Percentiles rank a stretch among this genome's conserved stretches.
Evolutionary conservation across 2,113 vertebrate species (phyloP).

Genomic region (Phalacrocorax aristotelis): DNA sequence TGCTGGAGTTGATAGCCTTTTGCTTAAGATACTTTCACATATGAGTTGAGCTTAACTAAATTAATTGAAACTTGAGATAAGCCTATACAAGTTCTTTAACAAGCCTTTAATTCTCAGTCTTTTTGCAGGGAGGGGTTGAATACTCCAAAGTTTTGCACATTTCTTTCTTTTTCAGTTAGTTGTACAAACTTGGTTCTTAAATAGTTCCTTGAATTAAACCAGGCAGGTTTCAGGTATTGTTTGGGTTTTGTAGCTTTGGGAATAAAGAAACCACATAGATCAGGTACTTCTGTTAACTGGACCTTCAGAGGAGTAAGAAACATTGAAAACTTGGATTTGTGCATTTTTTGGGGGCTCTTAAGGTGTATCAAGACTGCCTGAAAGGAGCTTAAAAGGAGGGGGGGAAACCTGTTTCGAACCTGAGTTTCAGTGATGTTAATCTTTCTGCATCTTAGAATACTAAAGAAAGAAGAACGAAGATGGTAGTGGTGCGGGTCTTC

Average conservation of each 20-base stretch:
- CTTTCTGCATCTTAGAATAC: neutral
- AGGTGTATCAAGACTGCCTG: neutral
- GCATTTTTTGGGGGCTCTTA: neutral
- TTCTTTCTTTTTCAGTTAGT: neutral
- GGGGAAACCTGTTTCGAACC: neutral
- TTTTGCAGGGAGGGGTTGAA: neutral
- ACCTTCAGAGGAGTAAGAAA: neutral
- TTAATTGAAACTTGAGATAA: neutral
- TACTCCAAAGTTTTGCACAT: neutral
- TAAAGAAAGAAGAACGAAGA: neutral
- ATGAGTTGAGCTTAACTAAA: neutral
- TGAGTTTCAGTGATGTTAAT: neutral
- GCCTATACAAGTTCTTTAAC: neutral
- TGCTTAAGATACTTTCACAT: neutral
- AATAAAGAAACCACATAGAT: neutral
- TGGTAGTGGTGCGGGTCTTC: fast-evolving
- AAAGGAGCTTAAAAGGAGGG: neutral
- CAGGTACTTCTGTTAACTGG: neutral
- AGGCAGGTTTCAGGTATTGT: neutral
- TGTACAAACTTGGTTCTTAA: neutral
- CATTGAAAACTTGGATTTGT: neutral
- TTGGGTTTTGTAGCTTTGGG: neutral
- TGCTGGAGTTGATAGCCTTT: neutral
- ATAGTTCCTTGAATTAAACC: neutral
- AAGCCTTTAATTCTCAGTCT: neutral